These are phyloP conservation scores for Echeneis naucrates DNA, from an alignment of 2,797 vertebrate genomes.

Conservation along the genomic window DNA sequence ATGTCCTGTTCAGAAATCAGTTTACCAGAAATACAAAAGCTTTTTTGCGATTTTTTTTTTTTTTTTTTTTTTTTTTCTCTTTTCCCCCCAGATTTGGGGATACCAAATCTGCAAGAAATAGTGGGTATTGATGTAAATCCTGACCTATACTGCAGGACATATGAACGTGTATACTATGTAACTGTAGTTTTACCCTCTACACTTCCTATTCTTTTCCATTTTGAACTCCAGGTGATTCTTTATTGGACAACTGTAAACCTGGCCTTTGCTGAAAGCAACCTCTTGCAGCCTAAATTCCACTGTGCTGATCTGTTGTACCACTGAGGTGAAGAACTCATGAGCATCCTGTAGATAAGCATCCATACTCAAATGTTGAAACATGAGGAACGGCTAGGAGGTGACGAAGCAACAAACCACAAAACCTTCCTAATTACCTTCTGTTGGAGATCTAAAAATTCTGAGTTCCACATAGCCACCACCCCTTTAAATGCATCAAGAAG, in stretches of 20 bases:
- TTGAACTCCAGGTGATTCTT: slow-evolving; percentile 6
- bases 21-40: not conserved
- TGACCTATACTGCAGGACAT: too few species aligned
- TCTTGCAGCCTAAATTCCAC: not conserved
- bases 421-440: slow-evolving; percentile 11
- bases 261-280: not conserved
- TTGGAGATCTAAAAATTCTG: not conserved
- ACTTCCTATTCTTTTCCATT: not conserved
- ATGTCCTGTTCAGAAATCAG: not conserved
- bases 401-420: not conserved
- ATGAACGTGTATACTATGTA: not conserved
- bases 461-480: not conserved
- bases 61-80: too few species aligned
- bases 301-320: slow-evolving; percentile 11
- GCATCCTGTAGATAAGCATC: not conserved
- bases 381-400: not conserved
- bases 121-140: too few species aligned
- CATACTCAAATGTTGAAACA: not conserved
- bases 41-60: too few species aligned
- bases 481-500: not conserved
- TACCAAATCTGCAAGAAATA: too few species aligned
- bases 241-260: slow-evolving; percentile 1
- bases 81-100: too few species aligned
- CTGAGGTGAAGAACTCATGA: slow-evolving; percentile 7
- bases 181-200: not conserved